These are phyloP conservation scores for Hydrolagus colliei DNA, from an alignment of 2,797 vertebrate species.

Conservation along the genomic window DNA sequence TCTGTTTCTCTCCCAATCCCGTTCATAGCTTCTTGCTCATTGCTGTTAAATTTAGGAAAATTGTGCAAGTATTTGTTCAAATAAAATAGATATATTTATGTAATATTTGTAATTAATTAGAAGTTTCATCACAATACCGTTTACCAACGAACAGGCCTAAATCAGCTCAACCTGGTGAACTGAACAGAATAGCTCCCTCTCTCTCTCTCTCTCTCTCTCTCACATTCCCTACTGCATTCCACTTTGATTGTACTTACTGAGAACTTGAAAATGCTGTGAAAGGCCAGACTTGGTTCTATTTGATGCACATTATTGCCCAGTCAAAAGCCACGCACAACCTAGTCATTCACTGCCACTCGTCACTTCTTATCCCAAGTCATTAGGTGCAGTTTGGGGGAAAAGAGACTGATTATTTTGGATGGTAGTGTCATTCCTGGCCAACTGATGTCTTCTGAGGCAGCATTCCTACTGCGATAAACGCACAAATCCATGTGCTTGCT, in stretches of 20 bases:
- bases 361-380: slow-evolving; percentile 7
- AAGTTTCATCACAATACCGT: too few species aligned
- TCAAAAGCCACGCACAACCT: background rate
- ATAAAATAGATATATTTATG: too few species aligned
- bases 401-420: background rate
- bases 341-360: background rate
- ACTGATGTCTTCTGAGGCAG: slow-evolving; percentile 6
- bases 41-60: too few species aligned
- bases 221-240: background rate
- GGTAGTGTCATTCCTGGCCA: background rate
- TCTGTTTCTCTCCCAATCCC: too few species aligned
- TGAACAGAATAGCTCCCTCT: too few species aligned
- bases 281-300: background rate
- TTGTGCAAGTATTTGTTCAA: too few species aligned
- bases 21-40: too few species aligned
- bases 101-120: too few species aligned
- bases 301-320: background rate
- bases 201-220: background rate
- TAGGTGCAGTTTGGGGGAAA: background rate
- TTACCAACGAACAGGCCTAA: too few species aligned
- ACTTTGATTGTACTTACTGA: background rate
- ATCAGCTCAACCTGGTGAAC: too few species aligned
- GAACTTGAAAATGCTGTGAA: background rate
- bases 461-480: background rate
- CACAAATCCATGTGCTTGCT: background rate